phyloP scores from a whole-genome alignment of 1,140 invertebrate genomes.

The Globodera rostochiensis region DNA sequence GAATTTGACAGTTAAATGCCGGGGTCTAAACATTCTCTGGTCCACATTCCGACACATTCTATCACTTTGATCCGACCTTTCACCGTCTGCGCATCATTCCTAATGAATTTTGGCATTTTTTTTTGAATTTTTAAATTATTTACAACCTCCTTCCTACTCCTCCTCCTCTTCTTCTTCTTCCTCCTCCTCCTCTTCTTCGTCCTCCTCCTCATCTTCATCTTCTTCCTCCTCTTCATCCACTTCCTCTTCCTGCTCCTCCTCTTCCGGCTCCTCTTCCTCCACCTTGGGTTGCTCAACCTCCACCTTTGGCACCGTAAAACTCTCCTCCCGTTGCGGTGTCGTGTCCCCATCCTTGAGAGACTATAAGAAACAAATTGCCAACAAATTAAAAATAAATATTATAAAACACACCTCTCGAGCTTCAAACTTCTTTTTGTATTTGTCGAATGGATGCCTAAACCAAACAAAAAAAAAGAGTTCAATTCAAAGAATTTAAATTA shows the following conservation, averaged over 20 bases:
- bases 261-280: conserved; percentile 42
- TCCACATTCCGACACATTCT: no score
- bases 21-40: no score
- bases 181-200: conserved; percentile 50
- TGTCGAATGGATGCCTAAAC: conserved; percentile 43
- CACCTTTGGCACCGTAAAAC: not conserved
- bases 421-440: conserved; percentile 64
- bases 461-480: no score
- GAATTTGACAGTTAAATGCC: no score
- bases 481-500: not conserved
- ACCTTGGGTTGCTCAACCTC: conserved; percentile 28
- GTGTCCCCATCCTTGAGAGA: conserved; percentile 32
- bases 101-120: no score
- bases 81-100: no score
- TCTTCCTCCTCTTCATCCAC: conserved; percentile 57
- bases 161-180: conserved; percentile 37
- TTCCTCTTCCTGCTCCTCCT: conserved; percentile 40
- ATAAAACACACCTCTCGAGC: conserved; percentile 47
- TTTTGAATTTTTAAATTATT: no score
- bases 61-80: no score
- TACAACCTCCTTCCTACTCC: not conserved
- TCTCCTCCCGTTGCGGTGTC: conserved; percentile 39
- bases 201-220: conserved; percentile 61
- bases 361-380: conserved; percentile 29
- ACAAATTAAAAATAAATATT: not conserved